Conservation (phyloP, 2,888 invertebrate genomes). For the Pollenia angustigena region DNA sequence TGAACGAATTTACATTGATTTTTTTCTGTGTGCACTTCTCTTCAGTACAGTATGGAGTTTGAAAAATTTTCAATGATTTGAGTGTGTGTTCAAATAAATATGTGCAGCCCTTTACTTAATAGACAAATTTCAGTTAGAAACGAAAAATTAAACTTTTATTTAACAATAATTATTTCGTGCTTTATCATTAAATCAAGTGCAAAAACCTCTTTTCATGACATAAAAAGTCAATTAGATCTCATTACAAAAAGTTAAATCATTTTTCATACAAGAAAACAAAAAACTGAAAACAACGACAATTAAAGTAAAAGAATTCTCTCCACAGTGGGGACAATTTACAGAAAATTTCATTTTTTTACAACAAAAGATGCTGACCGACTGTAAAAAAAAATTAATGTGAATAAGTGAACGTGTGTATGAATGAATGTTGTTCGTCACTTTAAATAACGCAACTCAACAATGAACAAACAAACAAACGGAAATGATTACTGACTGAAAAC, state of each 20-base stretch:
- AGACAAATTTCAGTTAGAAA: too few relatives aligned
- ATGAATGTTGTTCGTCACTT: constrained; percentile 51
- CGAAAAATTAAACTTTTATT: too few relatives aligned
- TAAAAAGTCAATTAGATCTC: constrained; percentile 67
- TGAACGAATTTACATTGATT: too few relatives aligned
- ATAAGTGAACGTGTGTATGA: not conserved
- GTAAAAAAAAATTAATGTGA: constrained; percentile 16
- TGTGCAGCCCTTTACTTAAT: too few relatives aligned
- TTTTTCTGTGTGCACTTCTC: too few relatives aligned
- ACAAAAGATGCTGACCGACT: constrained; percentile 42
- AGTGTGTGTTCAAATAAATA: too few relatives aligned
- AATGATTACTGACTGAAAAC: constrained; percentile 81
- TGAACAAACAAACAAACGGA: constrained; percentile 77
- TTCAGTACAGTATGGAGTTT: too few relatives aligned
- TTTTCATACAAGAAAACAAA: not conserved
- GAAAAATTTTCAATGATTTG: too few relatives aligned
- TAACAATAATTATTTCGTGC: too few relatives aligned
- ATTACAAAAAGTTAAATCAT: constrained; percentile 30
- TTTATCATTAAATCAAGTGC: constrained; percentile 1
- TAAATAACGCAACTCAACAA: constrained; percentile 44
- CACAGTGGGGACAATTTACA: constrained; percentile 46
- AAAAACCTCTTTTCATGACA: constrained; percentile 32
- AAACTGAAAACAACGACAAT: not conserved
- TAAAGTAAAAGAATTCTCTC: constrained; percentile 32
- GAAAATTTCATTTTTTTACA: constrained; percentile 59